A percentile compares a stretch with the other conserved stretches of the same genome.
Evolutionary conservation across 2,888 invertebrate genomes (phyloP).

Genomic region (Patella ulyssiponensis): DNA sequence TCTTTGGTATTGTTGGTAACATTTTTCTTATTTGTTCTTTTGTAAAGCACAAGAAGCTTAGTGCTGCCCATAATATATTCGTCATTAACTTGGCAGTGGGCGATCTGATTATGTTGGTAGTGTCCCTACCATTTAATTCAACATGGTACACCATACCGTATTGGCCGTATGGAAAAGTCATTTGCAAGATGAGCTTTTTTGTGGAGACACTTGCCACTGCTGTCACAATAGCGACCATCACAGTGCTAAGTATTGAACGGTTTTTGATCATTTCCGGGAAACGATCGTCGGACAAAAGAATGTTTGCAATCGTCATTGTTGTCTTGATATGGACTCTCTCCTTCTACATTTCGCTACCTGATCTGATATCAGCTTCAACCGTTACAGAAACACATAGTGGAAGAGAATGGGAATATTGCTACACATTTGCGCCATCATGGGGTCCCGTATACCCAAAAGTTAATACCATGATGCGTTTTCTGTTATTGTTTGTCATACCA

Average conservation of each 20-base stretch:
- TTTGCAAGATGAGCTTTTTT: conserved; percentile 46
- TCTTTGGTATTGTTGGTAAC: conserved; percentile 45
- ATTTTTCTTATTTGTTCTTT: conserved; percentile 38
- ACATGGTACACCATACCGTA: conserved; percentile 40
- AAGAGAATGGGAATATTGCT: conserved; percentile 3
- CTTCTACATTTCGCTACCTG: conserved; percentile 38
- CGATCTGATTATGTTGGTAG: conserved; percentile 41
- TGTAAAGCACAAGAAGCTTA: conserved; percentile 34
- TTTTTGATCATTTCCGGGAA: conserved; percentile 37
- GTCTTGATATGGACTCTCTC: conserved; percentile 42
- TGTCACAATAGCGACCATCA: conserved; percentile 43
- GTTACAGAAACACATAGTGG: neutral
- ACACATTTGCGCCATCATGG: conserved; percentile 27
- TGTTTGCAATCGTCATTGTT: conserved; percentile 29
- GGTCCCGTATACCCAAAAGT: conserved; percentile 31
- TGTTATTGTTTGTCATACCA: conserved; percentile 43
- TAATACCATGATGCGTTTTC: conserved; percentile 34
- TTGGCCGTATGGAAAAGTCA: conserved; percentile 48
- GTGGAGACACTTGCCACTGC: conserved; percentile 40
- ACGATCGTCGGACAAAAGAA: conserved; percentile 21
- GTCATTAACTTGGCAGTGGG: conserved; percentile 47
- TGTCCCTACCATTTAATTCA: conserved; percentile 47
- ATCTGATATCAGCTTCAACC: conserved; percentile 36
- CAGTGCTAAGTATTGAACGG: conserved; percentile 45
- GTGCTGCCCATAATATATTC: conserved; percentile 43